phyloP scores from a whole-genome alignment of 2,797 vertebrate genomes.

The Nyctibius grandis region DNA sequence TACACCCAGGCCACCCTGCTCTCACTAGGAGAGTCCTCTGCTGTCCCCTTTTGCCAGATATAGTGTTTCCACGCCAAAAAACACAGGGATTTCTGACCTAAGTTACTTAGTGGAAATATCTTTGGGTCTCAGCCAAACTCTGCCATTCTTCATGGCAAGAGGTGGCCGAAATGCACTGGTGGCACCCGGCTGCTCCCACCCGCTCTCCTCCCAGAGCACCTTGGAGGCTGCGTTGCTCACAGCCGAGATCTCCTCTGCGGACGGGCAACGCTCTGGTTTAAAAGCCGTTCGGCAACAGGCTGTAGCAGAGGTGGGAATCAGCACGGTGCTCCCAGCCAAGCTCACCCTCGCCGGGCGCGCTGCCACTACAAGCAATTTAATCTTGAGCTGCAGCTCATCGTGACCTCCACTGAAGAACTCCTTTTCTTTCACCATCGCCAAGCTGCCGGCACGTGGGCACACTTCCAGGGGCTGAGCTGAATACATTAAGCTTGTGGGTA shows the following conservation, averaged over 20 bases:
- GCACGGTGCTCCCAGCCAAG: not conserved
- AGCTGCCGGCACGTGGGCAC: slow-evolving; percentile 14
- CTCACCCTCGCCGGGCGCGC: not conserved
- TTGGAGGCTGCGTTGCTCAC: not conserved
- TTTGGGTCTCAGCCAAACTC: not conserved
- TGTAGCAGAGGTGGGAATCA: not conserved
- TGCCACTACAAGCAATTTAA: slow-evolving; percentile 59
- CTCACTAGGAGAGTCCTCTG: not conserved
- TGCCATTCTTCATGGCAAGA: not conserved
- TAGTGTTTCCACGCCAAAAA: not conserved
- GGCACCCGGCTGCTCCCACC: fast-evolving
- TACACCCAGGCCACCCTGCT: not conserved
- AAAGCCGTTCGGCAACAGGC: not conserved
- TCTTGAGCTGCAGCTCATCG: slow-evolving; percentile 43
- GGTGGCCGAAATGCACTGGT: fast-evolving
- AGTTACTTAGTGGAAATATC: not conserved
- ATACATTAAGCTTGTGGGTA: not conserved
- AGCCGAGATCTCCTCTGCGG: not conserved
- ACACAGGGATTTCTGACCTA: not conserved
- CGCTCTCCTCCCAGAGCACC: not conserved
- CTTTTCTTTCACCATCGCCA: slow-evolving; percentile 22
- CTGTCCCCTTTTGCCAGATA: not conserved
- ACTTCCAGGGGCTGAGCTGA: slow-evolving; percentile 14
- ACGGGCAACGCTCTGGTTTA: not conserved
- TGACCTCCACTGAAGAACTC: slow-evolving; percentile 42